Base-by-base conservation (phyloP, 1,140 invertebrate species). In the Pentalonia nigronervosa region DNA sequence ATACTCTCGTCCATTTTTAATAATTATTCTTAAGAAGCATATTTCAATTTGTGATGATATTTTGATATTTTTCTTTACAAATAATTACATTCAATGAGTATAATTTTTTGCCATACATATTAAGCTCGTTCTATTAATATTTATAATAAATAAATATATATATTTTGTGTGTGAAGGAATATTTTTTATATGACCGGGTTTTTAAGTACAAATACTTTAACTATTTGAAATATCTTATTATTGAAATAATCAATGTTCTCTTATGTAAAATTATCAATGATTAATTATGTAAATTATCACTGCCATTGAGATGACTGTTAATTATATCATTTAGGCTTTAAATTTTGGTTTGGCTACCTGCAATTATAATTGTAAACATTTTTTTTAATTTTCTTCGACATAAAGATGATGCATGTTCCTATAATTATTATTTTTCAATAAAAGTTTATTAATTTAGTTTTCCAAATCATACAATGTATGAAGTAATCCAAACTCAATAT, bases 251-350 rank as follows among this genome's bases (percentile, higher is more conserved):
- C 7, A 34, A 30, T 56, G 30, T 83, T 48, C 81, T 83, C 81
- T 36, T 45, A n/a, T 91, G 48, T 83, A 83, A 47, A 91, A 50
- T 91, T 48, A 81, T 67, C 56, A 91, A 53, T 53, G 34, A 89
- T 50, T 89, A 90, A 91, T 50, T 76, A 45, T 50, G 45, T 91
- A 91, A 91, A 91, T 81, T 84, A 84, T 50, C 91, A 93, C 91
- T 93, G 91, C 91, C 91, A 93, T 93, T 86, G 56, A 93, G 21
- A 93, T 86, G 91, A 93, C 91, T 93, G 91, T 93, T 93, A 84
- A 84, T 56, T 93, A 53, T 83, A 81, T 83, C 34, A 48, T 90
- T 60, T 90, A 90, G 36, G 17, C 25, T 67, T 67, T 21, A 67
- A 1, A 47, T 67, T 90, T 67, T 67, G 41, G 17, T 90, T 60